Evolutionary conservation across 2,888 invertebrate genomes (phyloP).

Genomic region (Eupithecia subfuscata): DNA sequence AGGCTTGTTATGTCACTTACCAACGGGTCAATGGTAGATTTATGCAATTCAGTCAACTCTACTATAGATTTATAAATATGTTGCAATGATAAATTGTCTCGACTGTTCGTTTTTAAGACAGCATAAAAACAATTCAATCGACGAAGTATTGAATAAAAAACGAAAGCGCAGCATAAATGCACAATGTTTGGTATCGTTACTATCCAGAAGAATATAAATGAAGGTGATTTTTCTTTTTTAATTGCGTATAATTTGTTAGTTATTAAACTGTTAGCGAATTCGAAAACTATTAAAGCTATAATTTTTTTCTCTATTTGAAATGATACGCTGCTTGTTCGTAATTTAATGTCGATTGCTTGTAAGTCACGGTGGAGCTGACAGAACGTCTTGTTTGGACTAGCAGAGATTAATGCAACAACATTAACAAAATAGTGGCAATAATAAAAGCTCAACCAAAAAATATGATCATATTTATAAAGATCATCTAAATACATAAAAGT

Average conservation of each 20-base stretch:
- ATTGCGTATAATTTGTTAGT: background rate
- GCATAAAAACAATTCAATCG: background rate
- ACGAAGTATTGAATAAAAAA: background rate
- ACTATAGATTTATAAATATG: background rate
- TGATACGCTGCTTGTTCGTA: background rate
- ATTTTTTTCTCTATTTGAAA: background rate
- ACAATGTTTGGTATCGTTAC: background rate
- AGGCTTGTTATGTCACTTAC: background rate
- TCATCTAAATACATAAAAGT: background rate
- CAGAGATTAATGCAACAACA: background rate
- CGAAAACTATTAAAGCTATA: background rate
- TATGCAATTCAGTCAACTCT: background rate
- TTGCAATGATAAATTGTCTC: background rate
- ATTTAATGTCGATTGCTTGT: background rate
- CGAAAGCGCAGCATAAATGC: background rate
- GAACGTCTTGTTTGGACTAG: conserved; percentile 2
- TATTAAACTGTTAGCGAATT: background rate
- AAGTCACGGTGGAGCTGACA: conserved; percentile 8
- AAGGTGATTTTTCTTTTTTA: background rate
- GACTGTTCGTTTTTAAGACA: background rate
- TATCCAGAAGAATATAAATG: background rate
- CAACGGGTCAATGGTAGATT: background rate
- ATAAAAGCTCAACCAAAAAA: background rate
- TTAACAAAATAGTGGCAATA: background rate
- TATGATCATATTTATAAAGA: background rate